A percentile compares a stretch with the other conserved stretches of the same genome.
phyloP scores from a whole-genome alignment of 2,113 vertebrate species.

The Ageneiosus marmoratus region DNA sequence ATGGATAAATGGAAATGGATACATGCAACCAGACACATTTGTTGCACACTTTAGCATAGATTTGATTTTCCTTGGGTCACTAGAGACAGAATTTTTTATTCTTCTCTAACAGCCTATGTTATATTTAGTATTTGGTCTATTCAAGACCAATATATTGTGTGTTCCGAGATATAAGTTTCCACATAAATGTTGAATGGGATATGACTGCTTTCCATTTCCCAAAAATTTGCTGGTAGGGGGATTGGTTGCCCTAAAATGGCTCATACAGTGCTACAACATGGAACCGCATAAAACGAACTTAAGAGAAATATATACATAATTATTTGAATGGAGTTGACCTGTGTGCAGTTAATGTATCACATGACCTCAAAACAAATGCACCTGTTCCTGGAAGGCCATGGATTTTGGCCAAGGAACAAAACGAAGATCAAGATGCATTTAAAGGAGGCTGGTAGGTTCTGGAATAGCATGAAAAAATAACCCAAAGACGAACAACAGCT shows the following conservation, averaged over 20 bases:
- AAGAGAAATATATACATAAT: background rate
- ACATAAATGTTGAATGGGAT: no score
- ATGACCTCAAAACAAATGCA: background rate
- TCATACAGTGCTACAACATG: background rate
- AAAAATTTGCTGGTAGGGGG: no score
- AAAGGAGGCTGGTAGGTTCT: background rate
- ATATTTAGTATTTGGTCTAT: background rate
- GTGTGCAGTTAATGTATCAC: background rate
- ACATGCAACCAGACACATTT: background rate
- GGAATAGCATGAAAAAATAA: background rate
- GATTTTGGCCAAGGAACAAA: background rate
- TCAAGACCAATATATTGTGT: background rate
- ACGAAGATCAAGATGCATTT: background rate
- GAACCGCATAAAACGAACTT: background rate
- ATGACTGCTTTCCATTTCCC: no score
- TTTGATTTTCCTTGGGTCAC: background rate
- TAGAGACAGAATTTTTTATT: background rate
- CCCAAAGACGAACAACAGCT: background rate
- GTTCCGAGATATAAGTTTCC: background rate
- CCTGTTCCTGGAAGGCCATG: background rate
- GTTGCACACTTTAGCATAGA: background rate
- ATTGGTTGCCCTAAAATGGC: no score
- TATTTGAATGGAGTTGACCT: background rate
- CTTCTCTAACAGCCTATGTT: background rate
- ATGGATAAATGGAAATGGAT: background rate